These are phyloP conservation scores for Aspidapion aeneum DNA, from an alignment of 2,888 invertebrate genomes.

Conservation along the genomic window DNA sequence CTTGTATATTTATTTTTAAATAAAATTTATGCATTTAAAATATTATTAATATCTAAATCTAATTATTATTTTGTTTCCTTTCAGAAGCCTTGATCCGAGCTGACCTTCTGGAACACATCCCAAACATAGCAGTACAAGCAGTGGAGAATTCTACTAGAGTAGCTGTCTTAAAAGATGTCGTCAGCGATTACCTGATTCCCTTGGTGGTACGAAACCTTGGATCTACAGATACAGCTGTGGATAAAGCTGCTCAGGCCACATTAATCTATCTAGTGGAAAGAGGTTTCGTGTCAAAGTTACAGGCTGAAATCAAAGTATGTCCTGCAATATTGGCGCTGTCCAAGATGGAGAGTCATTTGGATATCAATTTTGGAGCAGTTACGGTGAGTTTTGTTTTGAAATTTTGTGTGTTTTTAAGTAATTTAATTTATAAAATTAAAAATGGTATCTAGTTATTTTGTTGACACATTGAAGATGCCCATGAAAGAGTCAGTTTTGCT, in stretches of 20 bases:
- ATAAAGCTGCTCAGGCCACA: conserved; percentile 62
- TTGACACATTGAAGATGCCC: too few relatives aligned
- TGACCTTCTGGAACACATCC: conserved; percentile 64
- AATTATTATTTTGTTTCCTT: too few relatives aligned
- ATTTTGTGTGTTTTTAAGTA: not conserved
- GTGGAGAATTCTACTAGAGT: conserved; percentile 49
- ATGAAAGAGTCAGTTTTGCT: conserved; percentile 43
- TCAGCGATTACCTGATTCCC: conserved; percentile 58
- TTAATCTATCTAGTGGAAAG: conserved; percentile 63
- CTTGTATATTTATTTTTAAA: too few relatives aligned
- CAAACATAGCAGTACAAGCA: conserved; percentile 61
- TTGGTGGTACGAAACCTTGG: conserved; percentile 60
- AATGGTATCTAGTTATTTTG: too few relatives aligned
- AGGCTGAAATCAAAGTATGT: conserved; percentile 62
- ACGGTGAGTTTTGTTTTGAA: conserved; percentile 50
- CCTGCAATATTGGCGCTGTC: conserved; percentile 59
- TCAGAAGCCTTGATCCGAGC: conserved; percentile 59
- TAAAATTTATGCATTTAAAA: too few relatives aligned
- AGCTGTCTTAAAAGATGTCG: conserved; percentile 50
- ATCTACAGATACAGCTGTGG: conserved; percentile 60
- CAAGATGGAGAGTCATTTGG: conserved; percentile 49
- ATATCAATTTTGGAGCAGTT: conserved; percentile 54
- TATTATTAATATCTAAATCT: too few relatives aligned
- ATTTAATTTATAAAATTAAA: too few relatives aligned
- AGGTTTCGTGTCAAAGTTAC: conserved; percentile 55